phyloP scores from a whole-genome alignment of 1,140 invertebrate genomes.

The Pseudomyrmex cubaensis region DNA sequence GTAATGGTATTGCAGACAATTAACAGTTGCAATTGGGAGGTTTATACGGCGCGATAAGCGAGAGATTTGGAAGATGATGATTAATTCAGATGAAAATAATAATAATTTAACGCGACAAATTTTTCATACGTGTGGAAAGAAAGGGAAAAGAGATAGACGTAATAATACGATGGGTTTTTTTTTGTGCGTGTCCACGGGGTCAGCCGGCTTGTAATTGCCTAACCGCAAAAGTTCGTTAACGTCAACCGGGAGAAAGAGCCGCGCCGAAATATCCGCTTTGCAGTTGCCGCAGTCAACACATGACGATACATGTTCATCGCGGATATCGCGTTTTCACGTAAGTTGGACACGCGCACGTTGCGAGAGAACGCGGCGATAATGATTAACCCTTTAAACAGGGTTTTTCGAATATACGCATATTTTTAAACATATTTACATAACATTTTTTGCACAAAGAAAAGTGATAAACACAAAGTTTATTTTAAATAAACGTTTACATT shows the following conservation, averaged over 20 bases:
- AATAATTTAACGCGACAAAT: too few species aligned
- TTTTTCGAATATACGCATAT: background rate
- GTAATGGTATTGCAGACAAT: too few species aligned
- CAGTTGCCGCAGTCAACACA: constrained; percentile 34
- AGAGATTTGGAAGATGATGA: too few species aligned
- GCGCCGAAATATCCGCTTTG: constrained; percentile 52
- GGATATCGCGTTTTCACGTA: constrained; percentile 42
- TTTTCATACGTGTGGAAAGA: constrained; percentile 8
- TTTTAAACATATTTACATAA: background rate
- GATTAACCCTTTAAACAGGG: background rate
- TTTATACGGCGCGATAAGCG: too few species aligned
- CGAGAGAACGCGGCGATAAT: constrained; percentile 5
- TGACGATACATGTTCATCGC: constrained; percentile 44
- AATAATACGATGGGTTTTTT: constrained; percentile 24
- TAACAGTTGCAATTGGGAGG: too few species aligned
- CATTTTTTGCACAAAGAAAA: background rate
- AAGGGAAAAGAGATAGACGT: background rate
- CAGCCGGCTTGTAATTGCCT: constrained; percentile 52
- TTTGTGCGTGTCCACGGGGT: constrained; percentile 15
- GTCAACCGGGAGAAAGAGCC: constrained; percentile 44
- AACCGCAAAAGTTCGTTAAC: constrained; percentile 57
- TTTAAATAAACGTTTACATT: background rate
- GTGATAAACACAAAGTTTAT: background rate
- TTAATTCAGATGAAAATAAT: too few species aligned
- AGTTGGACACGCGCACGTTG: constrained; percentile 14